Evolutionary conservation across 1,140 invertebrate genomes (phyloP).

Genomic region (Cotesia chilonis): DNA sequence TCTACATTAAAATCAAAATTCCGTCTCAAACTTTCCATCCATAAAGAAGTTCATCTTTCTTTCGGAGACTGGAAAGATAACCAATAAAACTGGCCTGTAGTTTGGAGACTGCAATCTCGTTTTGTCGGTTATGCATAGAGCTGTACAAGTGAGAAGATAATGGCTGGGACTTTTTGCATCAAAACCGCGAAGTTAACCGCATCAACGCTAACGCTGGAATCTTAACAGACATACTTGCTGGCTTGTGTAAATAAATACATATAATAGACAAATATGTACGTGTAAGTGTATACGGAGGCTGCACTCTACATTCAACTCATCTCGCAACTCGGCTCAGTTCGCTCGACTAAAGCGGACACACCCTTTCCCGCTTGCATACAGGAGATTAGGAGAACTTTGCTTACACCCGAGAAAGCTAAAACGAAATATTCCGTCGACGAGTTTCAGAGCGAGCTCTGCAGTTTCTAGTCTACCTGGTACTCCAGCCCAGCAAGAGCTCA

Average conservation of each 20-base stretch:
- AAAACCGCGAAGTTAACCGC: neutral
- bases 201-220: neutral
- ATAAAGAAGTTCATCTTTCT: no score
- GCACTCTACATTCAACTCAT: constrained; percentile 24
- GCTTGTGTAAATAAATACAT: neutral
- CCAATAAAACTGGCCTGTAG: neutral
- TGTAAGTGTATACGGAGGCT: neutral
- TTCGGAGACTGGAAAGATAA: neutral
- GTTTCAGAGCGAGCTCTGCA: neutral
- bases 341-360: constrained; percentile 38
- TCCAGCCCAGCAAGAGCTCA: no score
- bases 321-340: constrained; percentile 36
- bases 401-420: constrained; percentile 25
- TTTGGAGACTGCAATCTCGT: neutral
- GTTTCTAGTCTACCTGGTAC: neutral
- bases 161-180: neutral
- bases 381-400: constrained; percentile 40
- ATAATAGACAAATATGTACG: neutral
- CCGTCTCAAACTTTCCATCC: no score
- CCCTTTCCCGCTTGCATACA: constrained; percentile 36
- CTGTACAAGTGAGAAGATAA: constrained; percentile 7
- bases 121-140: constrained; percentile 4
- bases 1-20: no score
- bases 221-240: neutral
- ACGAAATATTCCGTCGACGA: constrained; percentile 36